Evolutionary conservation across 2,113 vertebrate genomes (phyloP), one percentile per base, ranked within the genome.

Genomic region (Campylomormyrus numenius): DNA sequence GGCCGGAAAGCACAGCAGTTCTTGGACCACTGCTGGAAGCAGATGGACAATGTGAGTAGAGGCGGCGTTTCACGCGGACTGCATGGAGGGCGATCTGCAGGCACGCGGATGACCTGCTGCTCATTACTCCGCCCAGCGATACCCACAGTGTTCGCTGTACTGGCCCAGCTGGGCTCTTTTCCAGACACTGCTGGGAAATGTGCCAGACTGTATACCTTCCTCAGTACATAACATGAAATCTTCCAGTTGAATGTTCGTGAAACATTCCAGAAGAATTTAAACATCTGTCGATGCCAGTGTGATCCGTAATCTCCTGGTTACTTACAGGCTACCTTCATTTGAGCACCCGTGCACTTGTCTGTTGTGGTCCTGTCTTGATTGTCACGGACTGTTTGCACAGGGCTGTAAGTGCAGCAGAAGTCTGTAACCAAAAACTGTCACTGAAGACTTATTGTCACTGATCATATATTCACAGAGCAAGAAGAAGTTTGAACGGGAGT

Each of bases 401-500:
- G 21, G 56, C 56, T 58, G 21, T 62, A 62, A n/a, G 24, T 62
- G 21, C 56, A 62, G 56, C 21, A 58, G 56, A 58, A 62, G 56
- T 62, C 56, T n/a, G 56, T 62, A 62, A n/a, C 56, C 7, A 3
- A 27, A 27, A 27, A 27, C 24, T 70, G 7, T 42, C 35, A 80
- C 74, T 31, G 62, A 3, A 8, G 87, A 15, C 90, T 83, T 62
- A 0, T 39, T 70, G 90, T 92, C 91, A 89, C 85, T 35, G 49
- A n/a, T 31, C 17, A 45, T 88, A 70, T 91, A 91, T 94, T 94
- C 91, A 90, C 93, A 99, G 98, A 99, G 98, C 94, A 99, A 99
- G 94, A 99, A 96, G 96, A 99, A 99, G 95, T 99, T 99, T 95
- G 98, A 99, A 94, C 96, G 98, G 90, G 98, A 99, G 92, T 99